Percentiles rank a stretch among this genome's conserved stretches.
These are phyloP conservation scores for Aramus guarauna DNA, from an alignment of 2,113 vertebrate species.

Conservation along the genomic window DNA sequence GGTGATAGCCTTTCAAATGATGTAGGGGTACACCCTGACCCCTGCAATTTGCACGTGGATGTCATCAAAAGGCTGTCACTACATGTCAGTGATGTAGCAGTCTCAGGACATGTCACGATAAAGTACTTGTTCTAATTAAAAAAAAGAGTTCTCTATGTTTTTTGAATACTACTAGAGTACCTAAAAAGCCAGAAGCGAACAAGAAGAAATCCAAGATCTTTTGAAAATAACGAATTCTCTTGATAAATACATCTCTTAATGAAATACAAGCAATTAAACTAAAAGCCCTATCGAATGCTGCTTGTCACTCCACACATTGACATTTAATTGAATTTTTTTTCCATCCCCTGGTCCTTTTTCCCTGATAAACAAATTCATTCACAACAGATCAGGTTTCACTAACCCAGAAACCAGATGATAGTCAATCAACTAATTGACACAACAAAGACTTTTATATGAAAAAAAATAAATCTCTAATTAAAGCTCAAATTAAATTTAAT, in stretches of 20 bases:
- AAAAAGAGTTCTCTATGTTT: background rate
- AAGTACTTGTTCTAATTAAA: slow-evolving; percentile 57
- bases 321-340: slow-evolving; percentile 88
- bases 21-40: background rate
- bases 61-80: background rate
- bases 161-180: background rate
- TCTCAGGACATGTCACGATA: background rate
- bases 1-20: background rate
- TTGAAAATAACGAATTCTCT: slow-evolving; percentile 76
- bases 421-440: slow-evolving; percentile 96
- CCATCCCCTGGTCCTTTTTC: slow-evolving; percentile 70
- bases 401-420: slow-evolving; percentile 81
- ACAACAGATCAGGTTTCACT: slow-evolving; percentile 83
- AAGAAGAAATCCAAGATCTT: slow-evolving; percentile 37
- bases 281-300: slow-evolving; percentile 89
- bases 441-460: slow-evolving; percentile 80
- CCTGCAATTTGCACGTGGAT: background rate
- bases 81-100: background rate
- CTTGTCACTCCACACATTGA: slow-evolving; percentile 84
- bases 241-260: slow-evolving; percentile 85
- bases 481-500: slow-evolving; percentile 74
- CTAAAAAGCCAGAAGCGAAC: slow-evolving; percentile 28
- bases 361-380: slow-evolving; percentile 87
- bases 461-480: slow-evolving; percentile 73
- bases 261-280: slow-evolving; percentile 94